Base-by-base conservation (phyloP, 2,797 vertebrate genomes). In the Tragopan temminckii region DNA sequence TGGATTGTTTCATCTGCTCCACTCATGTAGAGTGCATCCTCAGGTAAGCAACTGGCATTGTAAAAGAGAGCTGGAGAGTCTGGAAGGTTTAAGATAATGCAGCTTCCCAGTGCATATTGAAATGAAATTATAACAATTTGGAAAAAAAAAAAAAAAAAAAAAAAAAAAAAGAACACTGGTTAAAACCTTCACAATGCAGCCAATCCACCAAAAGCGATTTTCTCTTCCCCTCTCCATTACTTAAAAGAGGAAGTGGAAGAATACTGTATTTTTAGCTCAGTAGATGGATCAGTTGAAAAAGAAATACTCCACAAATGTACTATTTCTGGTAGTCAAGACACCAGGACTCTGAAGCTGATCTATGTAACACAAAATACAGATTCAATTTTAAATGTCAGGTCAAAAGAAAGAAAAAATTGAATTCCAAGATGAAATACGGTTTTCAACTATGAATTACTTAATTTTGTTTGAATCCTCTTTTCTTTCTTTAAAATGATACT, bases 351-450 rank as follows among this genome's bases (percentile, higher is more conserved):
- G 42, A 80, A 64, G 50, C 8, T 64, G 57, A 79, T 59, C 3
- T 58, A 17, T 16, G 35, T 43, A 75, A 83, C 9, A 61, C 5
- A 86, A 86, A 93, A 74, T 38, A 5, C 1, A 80, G 67, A 85
- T 85, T 57, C 84, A 67, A 74, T 86, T 87, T 91, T 45, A 74
- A 57, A 42, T 82, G 90, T 90, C 29, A 71, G 24, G 17, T 78
- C 36, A 92, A 82, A 48, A 71, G 20, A n/a, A 80, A 81, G 88
- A 18, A 9, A 42, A 42, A 48, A 77, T 52, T 84, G 52, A 70
- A 80, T 89, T 45, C 86, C 31, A 74, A 20, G 27, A 57, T 67
- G 46, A 81, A 93, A 67, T 40, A 52, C 6, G 5, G 14, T 63
- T 87, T 79, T 86, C n/a, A 63, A 1, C 81, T 77, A 50, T n/a